These are phyloP conservation scores for Cinclus mexicanus DNA, from an alignment of 2,113 vertebrate species.

Conservation along the genomic window DNA sequence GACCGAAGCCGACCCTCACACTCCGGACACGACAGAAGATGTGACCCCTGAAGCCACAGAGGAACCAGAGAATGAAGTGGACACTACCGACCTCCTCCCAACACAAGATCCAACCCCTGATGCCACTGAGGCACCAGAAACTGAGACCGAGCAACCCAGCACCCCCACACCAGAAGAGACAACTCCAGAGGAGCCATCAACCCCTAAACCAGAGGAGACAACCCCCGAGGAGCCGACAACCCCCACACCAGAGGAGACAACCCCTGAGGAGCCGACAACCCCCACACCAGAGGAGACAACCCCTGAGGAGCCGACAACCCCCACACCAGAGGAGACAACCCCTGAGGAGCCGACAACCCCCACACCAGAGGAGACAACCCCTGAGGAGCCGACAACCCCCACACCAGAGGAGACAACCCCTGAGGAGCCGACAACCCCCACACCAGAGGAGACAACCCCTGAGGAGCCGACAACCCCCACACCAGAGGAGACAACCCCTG, in stretches of 20 bases:
- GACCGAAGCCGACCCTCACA: rapidly evolving
- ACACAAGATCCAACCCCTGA: not conserved
- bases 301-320: not conserved
- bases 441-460: not conserved
- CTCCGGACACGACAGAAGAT: rapidly evolving
- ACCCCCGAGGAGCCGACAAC: not conserved
- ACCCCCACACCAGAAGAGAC: rapidly evolving
- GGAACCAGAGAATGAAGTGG: rapidly evolving
- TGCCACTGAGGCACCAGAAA: rapidly evolving
- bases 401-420: not conserved
- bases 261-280: rapidly evolving
- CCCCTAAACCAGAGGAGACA: not conserved
- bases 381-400: rapidly evolving
- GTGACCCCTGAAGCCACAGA: not conserved
- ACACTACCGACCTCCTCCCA: rapidly evolving
- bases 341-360: rapidly evolving
- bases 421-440: rapidly evolving
- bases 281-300: not conserved
- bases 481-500: rapidly evolving
- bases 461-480: rapidly evolving
- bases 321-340: rapidly evolving
- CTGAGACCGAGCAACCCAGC: rapidly evolving
- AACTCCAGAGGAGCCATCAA: not conserved
- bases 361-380: not conserved
- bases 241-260: not conserved